Evolutionary conservation across 2,888 invertebrate genomes (phyloP).

Genomic region (Catonia carolina): DNA sequence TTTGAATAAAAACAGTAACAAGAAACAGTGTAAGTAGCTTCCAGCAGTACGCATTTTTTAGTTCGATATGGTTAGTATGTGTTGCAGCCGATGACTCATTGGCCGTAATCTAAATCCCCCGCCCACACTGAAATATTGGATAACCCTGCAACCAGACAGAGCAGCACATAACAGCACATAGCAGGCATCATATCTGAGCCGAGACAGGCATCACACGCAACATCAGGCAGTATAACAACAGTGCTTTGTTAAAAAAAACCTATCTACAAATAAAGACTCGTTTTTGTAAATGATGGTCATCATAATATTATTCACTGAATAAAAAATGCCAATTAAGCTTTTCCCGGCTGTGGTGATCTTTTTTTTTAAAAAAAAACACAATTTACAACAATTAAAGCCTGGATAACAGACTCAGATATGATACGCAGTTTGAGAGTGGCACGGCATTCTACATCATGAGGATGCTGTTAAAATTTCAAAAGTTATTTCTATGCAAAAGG

Average conservation of each 20-base stretch:
- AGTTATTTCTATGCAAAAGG: background rate
- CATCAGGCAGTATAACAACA: constrained; percentile 3
- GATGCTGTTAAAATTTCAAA: constrained; percentile 18
- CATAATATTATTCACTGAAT: no score
- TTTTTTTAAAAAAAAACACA: background rate
- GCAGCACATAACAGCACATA: constrained; percentile 36
- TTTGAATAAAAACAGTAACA: constrained; percentile 7
- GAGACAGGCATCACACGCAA: constrained; percentile 36
- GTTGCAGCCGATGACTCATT: constrained; percentile 39
- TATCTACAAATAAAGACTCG: constrained; percentile 24
- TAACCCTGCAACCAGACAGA: constrained; percentile 49
- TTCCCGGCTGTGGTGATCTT: constrained; percentile 36
- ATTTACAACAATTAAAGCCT: constrained; percentile 19
- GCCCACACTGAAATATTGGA: constrained; percentile 41
- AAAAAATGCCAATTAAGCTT: constrained; percentile 29
- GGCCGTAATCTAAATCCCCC: no score
- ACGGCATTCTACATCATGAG: constrained; percentile 20
- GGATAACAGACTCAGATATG: constrained; percentile 53
- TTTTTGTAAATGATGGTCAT: constrained; percentile 23
- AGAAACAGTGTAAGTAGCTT: no score
- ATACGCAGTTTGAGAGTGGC: constrained; percentile 55
- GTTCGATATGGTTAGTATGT: constrained; percentile 39
- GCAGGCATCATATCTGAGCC: constrained; percentile 57
- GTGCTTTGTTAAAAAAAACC: constrained; percentile 19
- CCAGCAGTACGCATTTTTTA: constrained; percentile 1